Evolutionary conservation across 2,888 invertebrate genomes (phyloP).

Genomic region (Dexiosoma caninum): DNA sequence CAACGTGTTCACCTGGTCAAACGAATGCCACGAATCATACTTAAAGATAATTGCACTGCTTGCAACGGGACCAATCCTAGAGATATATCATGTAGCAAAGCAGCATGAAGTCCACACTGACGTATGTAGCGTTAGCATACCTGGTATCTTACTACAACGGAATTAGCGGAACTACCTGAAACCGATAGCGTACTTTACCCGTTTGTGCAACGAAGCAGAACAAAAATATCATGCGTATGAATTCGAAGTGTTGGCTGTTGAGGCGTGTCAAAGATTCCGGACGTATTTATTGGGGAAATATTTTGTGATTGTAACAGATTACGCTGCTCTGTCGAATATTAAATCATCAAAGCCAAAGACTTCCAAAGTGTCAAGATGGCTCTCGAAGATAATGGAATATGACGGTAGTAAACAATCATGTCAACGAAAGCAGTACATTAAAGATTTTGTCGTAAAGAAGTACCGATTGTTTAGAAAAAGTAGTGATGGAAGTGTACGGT

Average conservation of each 20-base stretch:
- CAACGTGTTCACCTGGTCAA: slow-evolving; percentile 45
- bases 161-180: background rate
- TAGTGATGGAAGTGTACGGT: background rate
- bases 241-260: slow-evolving; percentile 42
- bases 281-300: slow-evolving; percentile 52
- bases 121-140: background rate
- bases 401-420: background rate
- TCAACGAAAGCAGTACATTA: background rate
- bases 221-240: slow-evolving; percentile 47
- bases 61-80: slow-evolving; percentile 49
- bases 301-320: slow-evolving; percentile 52
- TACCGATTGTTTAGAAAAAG: slow-evolving; percentile 6
- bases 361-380: slow-evolving; percentile 41
- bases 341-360: slow-evolving; percentile 47
- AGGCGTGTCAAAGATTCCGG: slow-evolving; percentile 52
- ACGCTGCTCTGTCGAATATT: slow-evolving; percentile 10
- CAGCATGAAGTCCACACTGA: slow-evolving; percentile 47
- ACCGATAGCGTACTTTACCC: slow-evolving; percentile 48
- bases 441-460: slow-evolving; percentile 24
- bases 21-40: slow-evolving; percentile 45
- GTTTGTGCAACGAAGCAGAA: slow-evolving; percentile 41
- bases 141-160: slow-evolving; percentile 42
- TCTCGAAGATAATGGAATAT: slow-evolving; percentile 27
- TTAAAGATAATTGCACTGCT: slow-evolving; percentile 65
- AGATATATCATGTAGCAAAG: slow-evolving; percentile 43